These are phyloP conservation scores for Cryptops parisi DNA, from an alignment of 2,888 invertebrate species.

Conservation along the genomic window DNA sequence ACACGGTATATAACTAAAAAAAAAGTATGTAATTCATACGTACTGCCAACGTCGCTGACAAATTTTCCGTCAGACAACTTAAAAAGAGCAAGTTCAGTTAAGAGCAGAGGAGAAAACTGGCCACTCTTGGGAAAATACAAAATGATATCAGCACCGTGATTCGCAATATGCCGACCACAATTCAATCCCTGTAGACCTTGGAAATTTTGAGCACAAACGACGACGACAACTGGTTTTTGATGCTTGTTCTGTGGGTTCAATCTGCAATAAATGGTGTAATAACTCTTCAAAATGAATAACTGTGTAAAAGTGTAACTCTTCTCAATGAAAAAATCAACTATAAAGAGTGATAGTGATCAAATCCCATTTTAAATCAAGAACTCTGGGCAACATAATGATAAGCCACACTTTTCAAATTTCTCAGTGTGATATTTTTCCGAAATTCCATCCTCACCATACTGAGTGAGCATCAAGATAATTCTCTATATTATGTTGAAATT, in stretches of 20 bases:
- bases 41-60: constrained; percentile 27
- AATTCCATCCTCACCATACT: too few relatives aligned
- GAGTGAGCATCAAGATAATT: too few relatives aligned
- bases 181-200: constrained; percentile 51
- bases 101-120: constrained; percentile 28
- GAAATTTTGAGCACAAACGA: constrained; percentile 53
- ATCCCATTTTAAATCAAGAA: too few relatives aligned
- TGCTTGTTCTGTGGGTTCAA: constrained; percentile 74
- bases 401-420: too few relatives aligned
- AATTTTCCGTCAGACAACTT: constrained; percentile 41
- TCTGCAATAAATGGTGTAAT: constrained; percentile 34
- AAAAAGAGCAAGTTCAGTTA: constrained; percentile 50
- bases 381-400: too few relatives aligned
- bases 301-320: too few relatives aligned
- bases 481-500: too few relatives aligned
- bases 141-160: constrained; percentile 60
- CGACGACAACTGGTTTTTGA: constrained; percentile 68
- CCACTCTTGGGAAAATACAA: constrained; percentile 39
- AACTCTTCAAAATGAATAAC: too few relatives aligned
- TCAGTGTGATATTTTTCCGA: too few relatives aligned
- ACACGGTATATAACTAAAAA: too few relatives aligned
- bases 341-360: too few relatives aligned
- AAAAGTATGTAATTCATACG: background rate
- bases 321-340: too few relatives aligned
- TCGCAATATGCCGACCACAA: constrained; percentile 62